These are phyloP conservation scores for Ctenochaetus hawaiiensis DNA, from an alignment of 2,797 vertebrate genomes.

Conservation along the genomic window DNA sequence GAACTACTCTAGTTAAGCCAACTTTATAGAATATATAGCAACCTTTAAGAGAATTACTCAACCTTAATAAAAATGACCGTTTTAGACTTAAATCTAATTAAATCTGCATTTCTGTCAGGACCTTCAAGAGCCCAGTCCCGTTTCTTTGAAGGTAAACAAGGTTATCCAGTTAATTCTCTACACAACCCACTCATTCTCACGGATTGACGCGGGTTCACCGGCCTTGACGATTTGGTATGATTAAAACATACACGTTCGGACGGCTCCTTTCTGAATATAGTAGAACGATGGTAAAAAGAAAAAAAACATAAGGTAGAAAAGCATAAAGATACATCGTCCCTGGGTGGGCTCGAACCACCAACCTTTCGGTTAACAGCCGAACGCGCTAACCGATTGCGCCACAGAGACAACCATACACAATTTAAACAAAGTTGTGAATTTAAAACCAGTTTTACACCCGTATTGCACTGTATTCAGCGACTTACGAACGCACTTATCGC, in stretches of 20 bases:
- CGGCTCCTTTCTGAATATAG: neutral
- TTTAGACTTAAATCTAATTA: neutral
- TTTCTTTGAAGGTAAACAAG: neutral
- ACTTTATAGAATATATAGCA: neutral
- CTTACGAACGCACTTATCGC: too few species aligned
- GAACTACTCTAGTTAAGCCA: neutral
- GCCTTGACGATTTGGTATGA: neutral
- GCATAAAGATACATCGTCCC: constrained; percentile 14
- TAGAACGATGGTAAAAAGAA: neutral
- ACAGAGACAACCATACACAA: constrained; percentile 60
- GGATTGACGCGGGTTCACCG: neutral
- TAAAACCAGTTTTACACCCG: too few species aligned
- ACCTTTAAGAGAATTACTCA: neutral
- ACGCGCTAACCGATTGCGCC: constrained; percentile 71
- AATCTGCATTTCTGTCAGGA: constrained; percentile 2
- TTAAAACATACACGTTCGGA: neutral
- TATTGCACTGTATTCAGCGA: too few species aligned
- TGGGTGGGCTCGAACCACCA: constrained; percentile 79
- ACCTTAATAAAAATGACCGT: neutral
- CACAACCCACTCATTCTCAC: neutral
- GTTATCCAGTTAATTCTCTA: neutral
- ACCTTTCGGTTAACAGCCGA: constrained; percentile 77
- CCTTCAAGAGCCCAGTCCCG: neutral
- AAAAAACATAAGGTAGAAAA: neutral
- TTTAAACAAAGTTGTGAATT: too few species aligned